phyloP scores from a whole-genome alignment of 1,140 invertebrate species.

The Drosophila quadrilineata region DNA sequence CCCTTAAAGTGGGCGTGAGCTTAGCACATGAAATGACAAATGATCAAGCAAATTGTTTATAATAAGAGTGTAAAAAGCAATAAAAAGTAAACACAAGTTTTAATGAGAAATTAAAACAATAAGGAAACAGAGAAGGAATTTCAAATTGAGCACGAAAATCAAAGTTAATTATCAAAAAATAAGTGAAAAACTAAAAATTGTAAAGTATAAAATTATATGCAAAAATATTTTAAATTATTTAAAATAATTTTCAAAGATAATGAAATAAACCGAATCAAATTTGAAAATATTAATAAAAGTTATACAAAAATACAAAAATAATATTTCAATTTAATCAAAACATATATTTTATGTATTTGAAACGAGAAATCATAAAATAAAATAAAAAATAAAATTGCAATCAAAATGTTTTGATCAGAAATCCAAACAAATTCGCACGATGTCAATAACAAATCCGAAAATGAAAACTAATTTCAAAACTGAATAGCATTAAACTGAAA shows the following conservation, averaged over 20 bases:
- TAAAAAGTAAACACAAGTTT: slow-evolving; percentile 6
- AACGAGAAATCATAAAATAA: neutral
- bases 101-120: neutral
- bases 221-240: too few species aligned
- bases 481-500: too few species aligned
- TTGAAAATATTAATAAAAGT: neutral
- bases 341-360: neutral
- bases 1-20: neutral
- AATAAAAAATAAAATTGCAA: neutral
- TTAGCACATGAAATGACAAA: slow-evolving; percentile 14
- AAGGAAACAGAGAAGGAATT: slow-evolving; percentile 6
- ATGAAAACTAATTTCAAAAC: too few species aligned
- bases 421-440: neutral
- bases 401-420: neutral
- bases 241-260: neutral
- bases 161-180: slow-evolving; percentile 23
- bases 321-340: neutral
- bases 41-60: slow-evolving; percentile 20
- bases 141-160: slow-evolving; percentile 6
- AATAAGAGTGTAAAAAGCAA: slow-evolving; percentile 14
- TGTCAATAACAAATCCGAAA: too few species aligned
- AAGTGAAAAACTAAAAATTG: neutral
- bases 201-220: too few species aligned
- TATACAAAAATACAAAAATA: too few species aligned
- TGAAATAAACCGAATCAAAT: neutral